These are phyloP conservation scores for Pseudomyrmex cubaensis DNA, from an alignment of 1,140 invertebrate species.

Conservation along the genomic window DNA sequence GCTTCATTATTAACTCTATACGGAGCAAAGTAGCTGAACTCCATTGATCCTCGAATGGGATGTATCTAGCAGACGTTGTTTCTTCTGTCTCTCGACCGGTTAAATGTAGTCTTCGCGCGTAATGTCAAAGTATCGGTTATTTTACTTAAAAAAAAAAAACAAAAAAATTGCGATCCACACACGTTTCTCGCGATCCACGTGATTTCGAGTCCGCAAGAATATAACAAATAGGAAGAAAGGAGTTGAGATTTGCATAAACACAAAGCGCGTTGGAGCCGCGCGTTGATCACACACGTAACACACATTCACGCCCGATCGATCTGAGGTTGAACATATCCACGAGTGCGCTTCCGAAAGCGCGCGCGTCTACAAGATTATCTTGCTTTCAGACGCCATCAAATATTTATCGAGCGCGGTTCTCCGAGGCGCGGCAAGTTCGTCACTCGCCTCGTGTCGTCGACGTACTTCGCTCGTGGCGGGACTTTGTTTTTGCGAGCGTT, in stretches of 20 bases:
- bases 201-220: not conserved
- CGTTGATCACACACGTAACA: not conserved
- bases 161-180: no score
- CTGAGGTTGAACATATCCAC: not conserved
- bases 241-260: not conserved
- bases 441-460: slow-evolving; percentile 2
- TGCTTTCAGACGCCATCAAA: slow-evolving; percentile 77
- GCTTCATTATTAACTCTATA: slow-evolving; percentile 70
- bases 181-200: not conserved
- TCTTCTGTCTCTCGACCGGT: not conserved
- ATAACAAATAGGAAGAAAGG: not conserved
- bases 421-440: slow-evolving; percentile 24
- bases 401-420: slow-evolving; percentile 70
- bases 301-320: not conserved
- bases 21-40: slow-evolving; percentile 64
- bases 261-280: not conserved
- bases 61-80: slow-evolving; percentile 14
- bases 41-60: slow-evolving; percentile 48
- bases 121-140: no score
- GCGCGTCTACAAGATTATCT: slow-evolving; percentile 69
- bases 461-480: slow-evolving; percentile 27
- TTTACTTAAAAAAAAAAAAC: no score
- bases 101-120: not conserved
- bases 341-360: slow-evolving; percentile 11
- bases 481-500: slow-evolving; percentile 57